These are phyloP conservation scores for human (Homo sapiens) DNA, from an alignment of 2,113 vertebrate genomes.

Conservation along the genomic window DNA sequence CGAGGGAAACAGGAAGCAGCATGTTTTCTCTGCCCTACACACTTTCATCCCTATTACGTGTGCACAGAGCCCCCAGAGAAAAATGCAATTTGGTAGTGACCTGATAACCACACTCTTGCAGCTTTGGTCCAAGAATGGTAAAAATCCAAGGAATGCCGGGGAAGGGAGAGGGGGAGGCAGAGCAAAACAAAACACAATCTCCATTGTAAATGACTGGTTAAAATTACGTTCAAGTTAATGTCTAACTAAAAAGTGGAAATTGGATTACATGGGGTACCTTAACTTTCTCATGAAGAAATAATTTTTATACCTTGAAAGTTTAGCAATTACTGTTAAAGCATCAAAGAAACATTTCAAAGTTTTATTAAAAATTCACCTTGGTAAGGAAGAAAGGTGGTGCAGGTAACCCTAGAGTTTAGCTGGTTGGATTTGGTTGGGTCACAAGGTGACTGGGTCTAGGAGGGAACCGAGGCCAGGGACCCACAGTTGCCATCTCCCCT, in stretches of 20 bases:
- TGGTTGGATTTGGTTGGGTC: neutral
- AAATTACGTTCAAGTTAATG: neutral
- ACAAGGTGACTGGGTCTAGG: neutral
- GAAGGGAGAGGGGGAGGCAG: neutral
- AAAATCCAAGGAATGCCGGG: constrained; percentile 66
- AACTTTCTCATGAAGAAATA: neutral
- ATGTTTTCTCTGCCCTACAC: constrained; percentile 24
- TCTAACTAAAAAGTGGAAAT: neutral
- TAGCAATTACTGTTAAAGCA: neutral
- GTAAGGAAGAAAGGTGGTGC: neutral
- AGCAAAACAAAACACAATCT: neutral
- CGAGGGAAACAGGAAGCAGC: constrained; percentile 60
- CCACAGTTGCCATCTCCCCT: neutral
- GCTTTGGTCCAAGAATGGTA: constrained; percentile 56
- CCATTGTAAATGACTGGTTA: neutral
- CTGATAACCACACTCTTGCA: constrained; percentile 48
- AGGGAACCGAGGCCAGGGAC: neutral
- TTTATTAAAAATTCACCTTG: neutral
- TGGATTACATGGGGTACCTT: neutral
- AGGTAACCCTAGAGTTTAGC: neutral
- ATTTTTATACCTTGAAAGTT: neutral
- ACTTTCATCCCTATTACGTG: constrained; percentile 32
- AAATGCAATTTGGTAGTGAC: constrained; percentile 35
- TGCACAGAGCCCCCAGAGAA: constrained; percentile 57
- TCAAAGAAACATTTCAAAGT: neutral